These are phyloP conservation scores for Ramphastos sulfuratus DNA, from an alignment of 2,113 vertebrate genomes.

Conservation along the genomic window DNA sequence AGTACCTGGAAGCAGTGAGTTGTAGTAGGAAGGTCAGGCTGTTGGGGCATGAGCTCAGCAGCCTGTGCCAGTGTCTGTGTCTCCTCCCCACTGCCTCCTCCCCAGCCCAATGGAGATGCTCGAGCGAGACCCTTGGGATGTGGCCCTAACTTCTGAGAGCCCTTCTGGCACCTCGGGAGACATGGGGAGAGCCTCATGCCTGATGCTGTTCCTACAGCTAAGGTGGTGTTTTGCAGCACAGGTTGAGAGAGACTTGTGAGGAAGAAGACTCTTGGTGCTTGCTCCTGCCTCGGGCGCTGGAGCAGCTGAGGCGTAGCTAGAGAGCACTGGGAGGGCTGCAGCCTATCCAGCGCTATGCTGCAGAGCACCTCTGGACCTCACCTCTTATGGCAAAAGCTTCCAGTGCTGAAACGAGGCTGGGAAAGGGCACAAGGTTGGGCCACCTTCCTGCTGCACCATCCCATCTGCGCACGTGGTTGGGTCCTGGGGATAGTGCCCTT, in stretches of 20 bases:
- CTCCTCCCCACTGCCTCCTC: slow-evolving; percentile 64
- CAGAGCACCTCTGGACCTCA: slow-evolving; percentile 29
- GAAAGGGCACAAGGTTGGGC: slow-evolving; percentile 23
- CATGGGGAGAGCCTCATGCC: slow-evolving; percentile 51
- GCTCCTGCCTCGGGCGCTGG: slow-evolving; percentile 27
- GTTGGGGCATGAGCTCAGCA: slow-evolving; percentile 66
- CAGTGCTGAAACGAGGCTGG: slow-evolving; percentile 13
- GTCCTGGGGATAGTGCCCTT: not conserved
- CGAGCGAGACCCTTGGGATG: slow-evolving; percentile 39
- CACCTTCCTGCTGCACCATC: not conserved
- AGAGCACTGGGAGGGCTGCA: not conserved
- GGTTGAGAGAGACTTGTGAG: slow-evolving; percentile 40
- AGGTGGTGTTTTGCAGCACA: slow-evolving; percentile 44
- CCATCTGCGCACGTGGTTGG: not conserved
- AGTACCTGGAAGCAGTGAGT: slow-evolving; percentile 87
- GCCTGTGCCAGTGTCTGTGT: slow-evolving; percentile 71
- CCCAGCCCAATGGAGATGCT: slow-evolving; percentile 65
- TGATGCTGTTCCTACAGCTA: slow-evolving; percentile 56
- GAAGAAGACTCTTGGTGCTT: slow-evolving; percentile 63
- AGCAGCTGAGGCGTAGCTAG: slow-evolving; percentile 22
- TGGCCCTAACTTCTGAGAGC: slow-evolving; percentile 53
- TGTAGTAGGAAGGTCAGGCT: slow-evolving; percentile 76
- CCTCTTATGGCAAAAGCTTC: slow-evolving; percentile 37
- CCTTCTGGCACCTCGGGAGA: slow-evolving; percentile 61
- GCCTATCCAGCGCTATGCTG: not conserved